phyloP scores from a whole-genome alignment of 2,797 vertebrate species.

The Coendou prehensilis region DNA sequence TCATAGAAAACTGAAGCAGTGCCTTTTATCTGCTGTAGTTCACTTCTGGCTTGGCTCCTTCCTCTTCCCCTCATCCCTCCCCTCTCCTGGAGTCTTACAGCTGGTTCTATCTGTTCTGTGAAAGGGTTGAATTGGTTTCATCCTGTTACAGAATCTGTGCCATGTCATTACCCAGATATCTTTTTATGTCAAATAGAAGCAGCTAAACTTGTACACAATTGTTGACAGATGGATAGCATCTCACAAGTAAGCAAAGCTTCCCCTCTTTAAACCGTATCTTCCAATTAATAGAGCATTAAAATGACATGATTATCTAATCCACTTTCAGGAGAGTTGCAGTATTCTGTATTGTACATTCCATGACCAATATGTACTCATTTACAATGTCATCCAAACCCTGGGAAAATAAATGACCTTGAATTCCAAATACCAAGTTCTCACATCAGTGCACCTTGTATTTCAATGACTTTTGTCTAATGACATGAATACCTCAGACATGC shows the following conservation, averaged over 20 bases:
- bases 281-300: constrained; percentile 20
- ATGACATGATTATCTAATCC: background rate
- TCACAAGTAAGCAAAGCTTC: background rate
- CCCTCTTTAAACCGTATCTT: constrained; percentile 40
- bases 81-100: background rate
- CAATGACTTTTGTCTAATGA: constrained; percentile 66
- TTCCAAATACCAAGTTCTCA: constrained; percentile 45
- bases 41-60: background rate
- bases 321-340: background rate
- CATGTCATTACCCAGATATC: background rate
- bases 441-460: constrained; percentile 41
- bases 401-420: constrained; percentile 66
- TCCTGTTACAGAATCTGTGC: background rate
- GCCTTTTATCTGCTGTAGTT: background rate
- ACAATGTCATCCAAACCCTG: background rate
- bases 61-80: background rate
- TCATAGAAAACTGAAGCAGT: background rate
- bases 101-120: background rate
- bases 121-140: background rate
- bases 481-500: constrained; percentile 58
- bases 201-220: background rate
- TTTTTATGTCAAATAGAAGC: background rate
- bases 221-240: background rate
- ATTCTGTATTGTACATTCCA: background rate
- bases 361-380: constrained; percentile 28